A percentile compares a stretch with the other conserved stretches of the same genome.
Evolutionary conservation across 2,888 invertebrate species (phyloP).

Genomic region (Dasysyrphus albostriatus): DNA sequence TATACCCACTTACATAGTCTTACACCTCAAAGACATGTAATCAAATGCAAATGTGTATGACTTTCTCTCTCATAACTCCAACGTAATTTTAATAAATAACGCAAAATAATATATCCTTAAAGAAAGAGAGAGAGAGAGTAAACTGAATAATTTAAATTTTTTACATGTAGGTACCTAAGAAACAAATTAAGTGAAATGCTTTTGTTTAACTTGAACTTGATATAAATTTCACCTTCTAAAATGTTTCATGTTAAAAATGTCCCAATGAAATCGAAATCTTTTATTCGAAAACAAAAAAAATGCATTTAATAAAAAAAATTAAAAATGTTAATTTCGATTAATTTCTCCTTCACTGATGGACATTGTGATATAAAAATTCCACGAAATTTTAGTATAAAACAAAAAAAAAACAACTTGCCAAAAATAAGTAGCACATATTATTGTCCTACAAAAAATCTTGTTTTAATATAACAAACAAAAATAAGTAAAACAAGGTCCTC

Average conservation of each 20-base stretch:
- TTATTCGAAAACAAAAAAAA: conserved; percentile 15
- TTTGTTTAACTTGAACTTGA: conserved; percentile 34
- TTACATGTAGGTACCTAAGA: too few relatives aligned
- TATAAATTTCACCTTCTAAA: conserved; percentile 46
- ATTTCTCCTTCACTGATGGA: conserved; percentile 52
- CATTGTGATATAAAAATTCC: conserved; percentile 40
- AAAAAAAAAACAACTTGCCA: background rate
- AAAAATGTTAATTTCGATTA: conserved; percentile 51
- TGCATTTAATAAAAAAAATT: conserved; percentile 6
- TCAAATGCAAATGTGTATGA: conserved; percentile 22
- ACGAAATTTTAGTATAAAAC: background rate
- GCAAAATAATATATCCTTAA: background rate
- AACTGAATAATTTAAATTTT: conserved; percentile 16
- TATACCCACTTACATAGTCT: background rate
- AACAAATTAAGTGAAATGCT: background rate
- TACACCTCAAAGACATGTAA: conserved; percentile 24
- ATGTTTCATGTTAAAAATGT: background rate
- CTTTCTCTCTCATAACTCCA: conserved; percentile 24
- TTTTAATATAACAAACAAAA: conserved; percentile 19
- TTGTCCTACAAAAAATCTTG: conserved; percentile 66
- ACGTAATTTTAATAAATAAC: background rate
- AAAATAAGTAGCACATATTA: conserved; percentile 46
- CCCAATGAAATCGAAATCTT: conserved; percentile 54
- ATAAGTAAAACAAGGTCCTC: conserved; percentile 24
- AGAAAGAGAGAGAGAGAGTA: background rate